Base-by-base conservation (phyloP, 2,797 vertebrate genomes). In the Arremon aurantiirostris region DNA sequence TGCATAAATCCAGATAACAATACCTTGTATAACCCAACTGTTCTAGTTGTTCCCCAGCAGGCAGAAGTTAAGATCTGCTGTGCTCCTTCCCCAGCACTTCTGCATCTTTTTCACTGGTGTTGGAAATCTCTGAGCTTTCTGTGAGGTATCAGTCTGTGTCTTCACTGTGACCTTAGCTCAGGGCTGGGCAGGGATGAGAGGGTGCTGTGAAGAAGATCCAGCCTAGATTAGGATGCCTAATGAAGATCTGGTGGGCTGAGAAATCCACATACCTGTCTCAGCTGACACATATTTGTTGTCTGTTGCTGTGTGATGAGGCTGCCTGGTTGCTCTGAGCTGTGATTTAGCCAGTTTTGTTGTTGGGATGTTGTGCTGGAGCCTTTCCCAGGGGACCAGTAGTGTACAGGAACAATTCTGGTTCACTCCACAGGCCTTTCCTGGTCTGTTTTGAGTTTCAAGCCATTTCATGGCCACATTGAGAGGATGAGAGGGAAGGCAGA, bases 141-240 rank as follows among this genome's bases (percentile, higher is more conserved):
- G 32, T 52, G 11, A 14, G 23, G 14, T 6, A 7, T 20, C 44
- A 61, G 70, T 44, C 30, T 0, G 2, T 23, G 2, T 21, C 73
- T 52, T 34, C 34, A 2, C 1, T 39, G 49, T 34, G 46, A 32
- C 70, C 32, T 73, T 11, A 56, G 64, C 41, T 64, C 35, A 63
- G 73, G 35, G 35, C 32, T 56, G 49, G 5, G 37, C 14, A 69
- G 22, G 18, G 35, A 32, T 5, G 32, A 42, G 27, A 35, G 34
- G 23, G 12, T n/a, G 50, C 44, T 55, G 24, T 56, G 27, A 37
- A 27, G 55, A 47, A 65, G 26, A 46, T 57, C 17, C 13, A 60
- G 37, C 0, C 0, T 10, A 8, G 34, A 4, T 53, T 19, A 19
- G 32, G 57, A 5, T 47, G 28, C 13, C 14, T 68, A 6, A 41